phyloP scores from a whole-genome alignment of 2,888 invertebrate species.

The Pyralis farinalis region DNA sequence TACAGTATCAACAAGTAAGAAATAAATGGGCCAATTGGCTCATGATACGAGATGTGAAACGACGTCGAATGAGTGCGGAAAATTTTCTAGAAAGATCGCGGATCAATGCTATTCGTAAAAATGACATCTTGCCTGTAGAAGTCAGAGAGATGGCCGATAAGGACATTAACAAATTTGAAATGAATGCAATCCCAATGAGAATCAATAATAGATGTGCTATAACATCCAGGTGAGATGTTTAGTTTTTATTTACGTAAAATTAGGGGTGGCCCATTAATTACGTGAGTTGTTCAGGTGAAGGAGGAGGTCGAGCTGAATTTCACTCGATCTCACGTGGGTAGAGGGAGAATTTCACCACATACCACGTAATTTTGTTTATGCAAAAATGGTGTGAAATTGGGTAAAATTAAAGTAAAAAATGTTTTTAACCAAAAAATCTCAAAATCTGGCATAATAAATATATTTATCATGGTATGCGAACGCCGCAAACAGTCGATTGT shows the following conservation, averaged over 20 bases:
- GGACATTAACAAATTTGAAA: constrained; percentile 89
- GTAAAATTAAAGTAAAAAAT: too few relatives aligned
- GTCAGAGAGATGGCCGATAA: constrained; percentile 88
- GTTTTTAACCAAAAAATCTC: too few relatives aligned
- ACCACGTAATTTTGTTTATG: too few relatives aligned
- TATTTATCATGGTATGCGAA: too few relatives aligned
- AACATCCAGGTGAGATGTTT: constrained; percentile 86
- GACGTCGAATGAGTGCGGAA: constrained; percentile 87
- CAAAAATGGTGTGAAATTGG: too few relatives aligned
- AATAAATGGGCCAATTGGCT: constrained; percentile 90
- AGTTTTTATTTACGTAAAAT: background rate
- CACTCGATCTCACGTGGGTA: too few relatives aligned
- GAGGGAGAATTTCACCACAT: too few relatives aligned
- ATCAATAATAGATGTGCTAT: constrained; percentile 90
- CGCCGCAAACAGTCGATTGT: too few relatives aligned
- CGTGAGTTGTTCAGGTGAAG: too few relatives aligned
- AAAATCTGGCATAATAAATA: too few relatives aligned
- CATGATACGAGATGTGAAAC: constrained; percentile 93
- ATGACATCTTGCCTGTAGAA: constrained; percentile 91
- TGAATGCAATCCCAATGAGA: constrained; percentile 84
- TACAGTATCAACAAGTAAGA: constrained; percentile 86
- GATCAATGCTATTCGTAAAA: constrained; percentile 91
- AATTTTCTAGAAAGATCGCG: constrained; percentile 89
- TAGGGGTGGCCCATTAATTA: too few relatives aligned
- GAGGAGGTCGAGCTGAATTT: too few relatives aligned